Conservation (phyloP, 2,888 invertebrate species). For the Theretra japonica region DNA sequence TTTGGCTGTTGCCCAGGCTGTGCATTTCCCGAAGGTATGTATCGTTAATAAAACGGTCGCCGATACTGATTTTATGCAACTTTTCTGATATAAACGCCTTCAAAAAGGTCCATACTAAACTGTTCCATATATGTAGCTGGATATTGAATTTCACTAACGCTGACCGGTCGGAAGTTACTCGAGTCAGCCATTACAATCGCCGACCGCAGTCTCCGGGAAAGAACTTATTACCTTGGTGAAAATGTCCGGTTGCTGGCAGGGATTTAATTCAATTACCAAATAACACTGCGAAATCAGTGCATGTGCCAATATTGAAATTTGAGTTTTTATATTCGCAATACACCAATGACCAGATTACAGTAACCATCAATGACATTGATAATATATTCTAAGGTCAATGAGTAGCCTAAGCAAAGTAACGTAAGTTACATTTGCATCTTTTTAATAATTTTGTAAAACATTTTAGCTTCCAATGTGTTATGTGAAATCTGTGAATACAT, state of each 20-base stretch:
- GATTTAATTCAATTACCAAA: slow-evolving; percentile 38
- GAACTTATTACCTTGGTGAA: slow-evolving; percentile 57
- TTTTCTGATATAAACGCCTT: background rate
- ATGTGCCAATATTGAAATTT: background rate
- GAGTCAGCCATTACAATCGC: slow-evolving; percentile 49
- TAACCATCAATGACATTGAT: background rate
- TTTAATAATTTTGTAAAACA: too few relatives aligned
- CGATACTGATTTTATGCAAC: background rate
- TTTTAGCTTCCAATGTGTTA: background rate
- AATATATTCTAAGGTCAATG: background rate
- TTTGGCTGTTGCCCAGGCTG: slow-evolving; percentile 79
- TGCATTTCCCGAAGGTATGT: slow-evolving; percentile 44
- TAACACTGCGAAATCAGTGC: slow-evolving; percentile 25
- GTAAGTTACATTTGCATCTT: background rate
- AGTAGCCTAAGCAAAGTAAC: background rate
- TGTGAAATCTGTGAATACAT: background rate
- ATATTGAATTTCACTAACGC: slow-evolving; percentile 46
- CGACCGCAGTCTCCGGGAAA: slow-evolving; percentile 61
- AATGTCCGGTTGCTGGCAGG: slow-evolving; percentile 50
- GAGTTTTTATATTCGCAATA: background rate
- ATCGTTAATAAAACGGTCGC: background rate
- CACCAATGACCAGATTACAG: background rate
- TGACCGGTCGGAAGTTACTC: slow-evolving; percentile 50
- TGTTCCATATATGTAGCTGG: slow-evolving; percentile 29
- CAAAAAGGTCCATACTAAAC: background rate